Evolutionary conservation across 2,888 invertebrate genomes (phyloP).

Genomic region (Ferrisia virgata): DNA sequence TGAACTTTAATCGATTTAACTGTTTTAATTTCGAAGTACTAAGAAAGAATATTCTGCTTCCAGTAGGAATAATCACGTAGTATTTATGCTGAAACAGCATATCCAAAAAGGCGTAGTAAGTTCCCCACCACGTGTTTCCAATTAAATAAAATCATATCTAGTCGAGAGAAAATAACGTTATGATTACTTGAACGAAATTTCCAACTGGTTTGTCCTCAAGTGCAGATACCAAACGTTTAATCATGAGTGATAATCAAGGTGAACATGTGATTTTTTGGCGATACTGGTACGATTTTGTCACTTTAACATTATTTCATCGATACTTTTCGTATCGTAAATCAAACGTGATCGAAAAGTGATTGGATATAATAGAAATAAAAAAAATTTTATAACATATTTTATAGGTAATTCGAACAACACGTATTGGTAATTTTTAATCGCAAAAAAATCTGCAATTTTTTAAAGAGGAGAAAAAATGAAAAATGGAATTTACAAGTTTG

Average conservation of each 20-base stretch:
- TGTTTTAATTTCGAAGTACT: no score
- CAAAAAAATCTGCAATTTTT: neutral
- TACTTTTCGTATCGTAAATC: neutral
- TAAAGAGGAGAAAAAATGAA: neutral
- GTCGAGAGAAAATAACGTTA: neutral
- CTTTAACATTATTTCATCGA: neutral
- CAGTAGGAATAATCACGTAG: no score
- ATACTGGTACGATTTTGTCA: neutral
- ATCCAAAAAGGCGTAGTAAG: no score
- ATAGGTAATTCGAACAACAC: neutral
- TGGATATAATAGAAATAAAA: neutral
- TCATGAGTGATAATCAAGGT: neutral
- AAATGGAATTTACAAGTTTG: neutral
- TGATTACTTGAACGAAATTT: neutral
- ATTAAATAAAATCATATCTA: neutral
- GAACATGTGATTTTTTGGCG: neutral
- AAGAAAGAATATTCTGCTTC: no score
- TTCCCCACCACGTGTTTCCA: neutral
- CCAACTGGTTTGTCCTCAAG: neutral
- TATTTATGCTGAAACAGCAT: no score
- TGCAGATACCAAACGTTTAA: neutral
- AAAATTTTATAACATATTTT: neutral
- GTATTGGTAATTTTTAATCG: neutral
- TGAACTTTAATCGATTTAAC: no score
- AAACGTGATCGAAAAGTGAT: neutral